Conservation (phyloP, 1,140 invertebrate genomes). For the Macrobrachium nipponense region DNA sequence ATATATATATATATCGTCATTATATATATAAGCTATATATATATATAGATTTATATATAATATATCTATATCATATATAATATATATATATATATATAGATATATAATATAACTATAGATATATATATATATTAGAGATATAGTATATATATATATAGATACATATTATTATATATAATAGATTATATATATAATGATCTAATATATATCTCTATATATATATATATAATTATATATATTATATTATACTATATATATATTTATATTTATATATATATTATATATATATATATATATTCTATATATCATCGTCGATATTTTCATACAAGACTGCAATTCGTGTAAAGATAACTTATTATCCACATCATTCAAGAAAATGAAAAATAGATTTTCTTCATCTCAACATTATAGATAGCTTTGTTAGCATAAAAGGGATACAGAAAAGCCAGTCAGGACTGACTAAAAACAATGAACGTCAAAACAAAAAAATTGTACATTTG, state of each 20-base stretch:
- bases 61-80: not conserved
- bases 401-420: too few relatives aligned
- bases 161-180: not conserved
- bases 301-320: too few relatives aligned
- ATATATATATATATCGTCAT: not conserved
- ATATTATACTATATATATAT: conserved; percentile 15
- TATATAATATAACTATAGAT: conserved; percentile 1
- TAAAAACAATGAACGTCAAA: too few relatives aligned
- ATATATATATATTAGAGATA: conserved; percentile 8
- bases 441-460: too few relatives aligned
- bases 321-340: too few relatives aligned
- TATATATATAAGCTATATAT: not conserved
- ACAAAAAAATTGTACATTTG: too few relatives aligned
- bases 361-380: too few relatives aligned
- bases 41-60: too few relatives aligned
- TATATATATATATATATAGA: not conserved
- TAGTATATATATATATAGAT: conserved; percentile 6
- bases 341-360: too few relatives aligned
- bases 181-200: too few relatives aligned
- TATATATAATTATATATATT: conserved; percentile 12
- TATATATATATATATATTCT: not conserved
- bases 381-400: too few relatives aligned
- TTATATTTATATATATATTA: not conserved
- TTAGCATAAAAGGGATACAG: too few relatives aligned
- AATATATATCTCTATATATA: not conserved